A percentile compares a stretch with the other conserved stretches of the same genome.
phyloP scores from a whole-genome alignment of 1,140 invertebrate genomes.

The Apis mellifera region DNA sequence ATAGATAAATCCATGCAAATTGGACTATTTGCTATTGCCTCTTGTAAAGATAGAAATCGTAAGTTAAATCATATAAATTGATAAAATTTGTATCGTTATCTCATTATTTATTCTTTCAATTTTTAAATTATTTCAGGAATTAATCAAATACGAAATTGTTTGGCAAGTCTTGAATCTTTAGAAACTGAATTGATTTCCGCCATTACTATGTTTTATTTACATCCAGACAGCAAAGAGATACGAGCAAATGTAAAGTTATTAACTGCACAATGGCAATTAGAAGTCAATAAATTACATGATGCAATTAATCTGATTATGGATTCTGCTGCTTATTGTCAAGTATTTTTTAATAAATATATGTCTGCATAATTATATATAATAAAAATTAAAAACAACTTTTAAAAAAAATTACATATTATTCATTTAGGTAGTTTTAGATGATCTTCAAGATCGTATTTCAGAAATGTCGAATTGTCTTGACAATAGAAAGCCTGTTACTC shows the following conservation, averaged over 20 bases:
- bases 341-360: conserved; percentile 61
- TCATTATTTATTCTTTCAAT: not conserved
- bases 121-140: conserved; percentile 79
- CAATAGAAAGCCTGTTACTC: conserved; percentile 71
- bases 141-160: conserved; percentile 83
- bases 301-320: conserved; percentile 85
- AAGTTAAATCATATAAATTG: conserved; percentile 57
- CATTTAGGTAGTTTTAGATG: conserved; percentile 74
- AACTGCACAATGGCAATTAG: conserved; percentile 82
- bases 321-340: conserved; percentile 85
- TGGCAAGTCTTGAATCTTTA: conserved; percentile 85
- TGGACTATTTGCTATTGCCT: conserved; percentile 86
- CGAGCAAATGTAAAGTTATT: conserved; percentile 79
- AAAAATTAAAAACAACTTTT: not conserved
- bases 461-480: conserved; percentile 74
- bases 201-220: conserved; percentile 78
- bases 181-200: conserved; percentile 85
- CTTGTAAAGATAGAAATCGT: conserved; percentile 84
- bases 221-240: conserved; percentile 76
- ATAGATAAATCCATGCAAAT: conserved; percentile 86
- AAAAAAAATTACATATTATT: not conserved
- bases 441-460: conserved; percentile 72
- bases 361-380: not conserved
- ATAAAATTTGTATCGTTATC: not conserved
- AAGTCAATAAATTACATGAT: conserved; percentile 82